A percentile compares a stretch with the other conserved stretches of the same genome.
Evolutionary conservation across 2,888 invertebrate genomes (phyloP).

Genomic region (Drosophila anomelani): DNA sequence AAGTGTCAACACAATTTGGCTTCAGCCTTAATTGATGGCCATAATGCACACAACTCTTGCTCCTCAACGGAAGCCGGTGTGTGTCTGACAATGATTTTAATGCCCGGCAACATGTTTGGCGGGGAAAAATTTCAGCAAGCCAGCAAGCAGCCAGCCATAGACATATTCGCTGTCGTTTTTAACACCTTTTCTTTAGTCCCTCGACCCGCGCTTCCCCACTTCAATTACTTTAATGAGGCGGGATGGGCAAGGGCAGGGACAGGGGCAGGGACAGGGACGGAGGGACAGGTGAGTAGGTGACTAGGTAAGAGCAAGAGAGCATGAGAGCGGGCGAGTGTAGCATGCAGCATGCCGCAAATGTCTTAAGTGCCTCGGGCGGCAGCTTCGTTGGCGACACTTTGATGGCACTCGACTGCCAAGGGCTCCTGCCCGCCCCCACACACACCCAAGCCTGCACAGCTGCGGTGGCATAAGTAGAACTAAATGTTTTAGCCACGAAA

Average conservation of each 20-base stretch:
- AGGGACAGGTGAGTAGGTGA: constrained; percentile 5
- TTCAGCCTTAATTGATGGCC: constrained; percentile 69
- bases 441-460: not conserved
- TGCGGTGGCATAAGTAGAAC: constrained; percentile 8
- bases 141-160: constrained; percentile 53
- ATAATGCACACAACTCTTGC: constrained; percentile 57
- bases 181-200: constrained; percentile 56
- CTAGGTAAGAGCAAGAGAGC: constrained; percentile 5
- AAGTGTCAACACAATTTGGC: constrained; percentile 70
- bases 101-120: constrained; percentile 56
- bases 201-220: constrained; percentile 21
- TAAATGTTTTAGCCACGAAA: not conserved
- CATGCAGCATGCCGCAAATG: constrained; percentile 70
- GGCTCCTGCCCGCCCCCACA: constrained; percentile 34
- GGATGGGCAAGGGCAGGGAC: constrained; percentile 1
- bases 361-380: constrained; percentile 69
- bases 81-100: constrained; percentile 73
- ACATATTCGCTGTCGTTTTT: constrained; percentile 62
- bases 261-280: not conserved
- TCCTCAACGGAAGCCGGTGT: not conserved
- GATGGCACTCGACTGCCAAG: constrained; percentile 67
- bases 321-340: constrained; percentile 23
- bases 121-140: constrained; percentile 44
- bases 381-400: constrained; percentile 62
- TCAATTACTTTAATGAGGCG: constrained; percentile 63